Evolutionary conservation across 2,888 invertebrate species (phyloP).

Genomic region (Macropis europaea): DNA sequence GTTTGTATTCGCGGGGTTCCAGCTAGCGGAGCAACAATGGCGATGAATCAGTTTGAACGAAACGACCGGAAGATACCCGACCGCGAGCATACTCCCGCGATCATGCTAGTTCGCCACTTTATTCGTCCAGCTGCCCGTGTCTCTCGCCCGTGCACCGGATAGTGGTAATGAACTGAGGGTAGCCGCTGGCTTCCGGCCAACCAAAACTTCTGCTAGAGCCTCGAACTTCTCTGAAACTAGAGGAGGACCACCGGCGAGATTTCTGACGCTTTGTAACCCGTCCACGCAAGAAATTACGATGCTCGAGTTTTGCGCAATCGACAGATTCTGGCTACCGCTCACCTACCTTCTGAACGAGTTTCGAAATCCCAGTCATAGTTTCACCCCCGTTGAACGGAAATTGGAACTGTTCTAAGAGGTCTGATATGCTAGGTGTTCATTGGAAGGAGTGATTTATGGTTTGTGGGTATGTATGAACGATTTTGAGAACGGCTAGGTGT

Average conservation of each 20-base stretch:
- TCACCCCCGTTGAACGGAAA: too few species aligned
- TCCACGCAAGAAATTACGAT: slow-evolving; percentile 16
- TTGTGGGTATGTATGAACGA: too few species aligned
- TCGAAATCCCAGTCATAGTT: not conserved
- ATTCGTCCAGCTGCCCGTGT: slow-evolving; percentile 40
- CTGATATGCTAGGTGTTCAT: too few species aligned
- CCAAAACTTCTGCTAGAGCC: slow-evolving; percentile 62
- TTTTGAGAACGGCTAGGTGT: too few species aligned
- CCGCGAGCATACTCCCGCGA: slow-evolving; percentile 28
- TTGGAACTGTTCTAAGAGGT: too few species aligned
- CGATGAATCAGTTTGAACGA: slow-evolving; percentile 27
- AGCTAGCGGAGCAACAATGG: slow-evolving; percentile 26
- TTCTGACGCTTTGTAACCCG: not conserved
- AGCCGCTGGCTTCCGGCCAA: slow-evolving; percentile 69
- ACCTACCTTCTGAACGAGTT: not conserved
- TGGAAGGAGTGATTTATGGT: too few species aligned
- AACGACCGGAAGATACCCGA: slow-evolving; percentile 27
- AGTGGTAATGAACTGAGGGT: slow-evolving; percentile 75
- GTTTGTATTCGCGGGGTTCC: too few species aligned
- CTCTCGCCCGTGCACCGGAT: slow-evolving; percentile 63
- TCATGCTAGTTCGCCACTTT: slow-evolving; percentile 30
- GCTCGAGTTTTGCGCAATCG: slow-evolving; percentile 1
- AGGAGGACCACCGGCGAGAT: slow-evolving; percentile 17
- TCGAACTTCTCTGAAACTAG: slow-evolving; percentile 15
- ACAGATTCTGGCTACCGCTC: not conserved